These are phyloP conservation scores for Tragopan temminckii DNA, from an alignment of 2,797 vertebrate genomes.

Conservation along the genomic window DNA sequence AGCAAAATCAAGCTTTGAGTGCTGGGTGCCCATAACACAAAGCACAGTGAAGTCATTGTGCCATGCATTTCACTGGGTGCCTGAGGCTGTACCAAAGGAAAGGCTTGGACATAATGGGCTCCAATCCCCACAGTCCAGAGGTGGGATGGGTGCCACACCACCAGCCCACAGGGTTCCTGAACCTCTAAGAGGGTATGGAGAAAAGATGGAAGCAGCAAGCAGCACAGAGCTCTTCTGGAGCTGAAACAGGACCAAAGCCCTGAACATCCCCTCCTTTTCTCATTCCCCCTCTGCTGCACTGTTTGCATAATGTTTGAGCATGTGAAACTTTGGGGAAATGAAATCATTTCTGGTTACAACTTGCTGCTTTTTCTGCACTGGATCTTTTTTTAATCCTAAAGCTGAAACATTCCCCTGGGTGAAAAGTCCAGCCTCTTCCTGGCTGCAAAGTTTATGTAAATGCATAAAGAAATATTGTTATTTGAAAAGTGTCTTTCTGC, in stretches of 20 bases:
- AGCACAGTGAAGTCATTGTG: neutral
- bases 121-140: rapidly evolving
- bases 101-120: neutral
- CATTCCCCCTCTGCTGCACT: neutral
- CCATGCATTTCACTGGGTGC: neutral
- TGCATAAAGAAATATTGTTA: neutral
- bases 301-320: neutral
- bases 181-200: neutral
- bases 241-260: neutral
- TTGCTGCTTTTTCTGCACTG: neutral
- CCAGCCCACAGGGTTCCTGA: neutral
- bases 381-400: neutral
- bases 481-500: neutral
- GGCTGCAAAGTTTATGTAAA: neutral
- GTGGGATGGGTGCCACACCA: neutral
- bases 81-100: neutral
- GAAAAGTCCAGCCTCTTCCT: neutral
- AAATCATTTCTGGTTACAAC: neutral
- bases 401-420: neutral
- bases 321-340: neutral
- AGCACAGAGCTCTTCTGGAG: neutral
- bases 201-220: neutral
- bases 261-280: neutral
- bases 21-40: neutral
- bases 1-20: neutral